Evolutionary conservation across 1,140 invertebrate species (phyloP).

Genomic region (Hypsibius dujardini): DNA sequence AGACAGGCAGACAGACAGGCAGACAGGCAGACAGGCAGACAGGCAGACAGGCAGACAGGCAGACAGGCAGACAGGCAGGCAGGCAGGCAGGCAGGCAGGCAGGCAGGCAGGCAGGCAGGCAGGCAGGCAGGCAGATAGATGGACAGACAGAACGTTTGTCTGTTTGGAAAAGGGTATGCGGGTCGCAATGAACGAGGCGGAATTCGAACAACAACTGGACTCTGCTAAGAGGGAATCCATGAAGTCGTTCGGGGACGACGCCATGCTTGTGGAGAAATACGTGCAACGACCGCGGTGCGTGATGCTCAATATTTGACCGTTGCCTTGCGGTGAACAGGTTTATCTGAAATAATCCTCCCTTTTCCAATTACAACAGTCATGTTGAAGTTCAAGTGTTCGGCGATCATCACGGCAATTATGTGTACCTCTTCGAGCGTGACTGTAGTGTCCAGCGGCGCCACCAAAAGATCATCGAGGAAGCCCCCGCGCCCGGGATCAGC

Average conservation of each 20-base stretch:
- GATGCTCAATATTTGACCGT: constrained; percentile 4
- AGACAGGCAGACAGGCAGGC: too few relatives aligned
- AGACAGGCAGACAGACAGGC: too few relatives aligned
- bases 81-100: too few relatives aligned
- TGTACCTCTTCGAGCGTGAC: constrained; percentile 66
- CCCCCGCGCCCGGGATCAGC: constrained; percentile 70
- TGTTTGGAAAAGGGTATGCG: constrained; percentile 61
- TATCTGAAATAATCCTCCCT: neutral
- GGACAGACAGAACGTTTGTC: too few relatives aligned
- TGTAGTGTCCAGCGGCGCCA: constrained; percentile 88
- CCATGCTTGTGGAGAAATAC: constrained; percentile 66
- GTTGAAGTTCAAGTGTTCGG: constrained; percentile 39
- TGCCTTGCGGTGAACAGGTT: neutral
- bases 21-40: too few relatives aligned
- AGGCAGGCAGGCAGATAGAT: too few relatives aligned
- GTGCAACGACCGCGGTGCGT: constrained; percentile 34
- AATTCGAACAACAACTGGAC: constrained; percentile 72
- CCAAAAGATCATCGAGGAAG: constrained; percentile 97
- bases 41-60: too few relatives aligned
- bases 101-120: too few relatives aligned
- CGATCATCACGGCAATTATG: constrained; percentile 46
- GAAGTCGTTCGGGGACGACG: constrained; percentile 83
- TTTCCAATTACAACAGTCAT: constrained; percentile 25
- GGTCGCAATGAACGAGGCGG: constrained; percentile 54
- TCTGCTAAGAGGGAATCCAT: constrained; percentile 78